Base-by-base conservation (phyloP, 1,140 invertebrate species). In the Drosophila saltans region DNA sequence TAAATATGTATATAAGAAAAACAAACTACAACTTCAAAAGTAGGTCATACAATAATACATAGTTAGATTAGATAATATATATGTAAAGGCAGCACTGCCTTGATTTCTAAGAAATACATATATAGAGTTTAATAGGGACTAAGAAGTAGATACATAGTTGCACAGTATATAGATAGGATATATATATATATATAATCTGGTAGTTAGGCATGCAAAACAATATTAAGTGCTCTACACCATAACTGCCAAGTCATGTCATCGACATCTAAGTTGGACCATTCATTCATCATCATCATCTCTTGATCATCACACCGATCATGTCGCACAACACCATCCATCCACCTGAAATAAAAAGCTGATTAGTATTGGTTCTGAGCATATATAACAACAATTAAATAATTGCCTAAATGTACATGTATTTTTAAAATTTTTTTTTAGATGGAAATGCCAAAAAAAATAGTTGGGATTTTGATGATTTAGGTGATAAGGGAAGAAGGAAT, bases 291-390 rank as follows among this genome's bases (percentile, higher is more conserved):
- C 56, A 70, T 64, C 73, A 48, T 70, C 77, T 71, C 66, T 48
- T 76, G 66, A 48, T 75, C 68, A 55, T 67, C 75, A 77, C 78
- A 78, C 69, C 69, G 65, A 48, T 21, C 45, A 8, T 45, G 45
- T 24, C 2, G 45, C 6, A 48, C 45, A 48, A 48, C 45, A 52
- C 45, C 72, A 70, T 67, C 80, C 77, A 90, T 86, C 77, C 80
- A 90, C 88, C 88, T 90, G 88, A 91, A 90, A 90, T 86, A 88
- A 72, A 90, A 69, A 90, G 72, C 88, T 90, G 88, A 90, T 90
- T 90, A 90, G 88, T 86, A 82, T 81, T 61, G 80, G 80, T 90
- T 86, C 77, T 69, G 66, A 61, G 61, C 48, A 72, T 57, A 59
- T 43, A 64, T 28, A 45, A 9, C 9, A 26, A 52, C 7, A 10